Conservation (phyloP, 2,888 invertebrate species). For the Drosophila meridiana region DNA sequence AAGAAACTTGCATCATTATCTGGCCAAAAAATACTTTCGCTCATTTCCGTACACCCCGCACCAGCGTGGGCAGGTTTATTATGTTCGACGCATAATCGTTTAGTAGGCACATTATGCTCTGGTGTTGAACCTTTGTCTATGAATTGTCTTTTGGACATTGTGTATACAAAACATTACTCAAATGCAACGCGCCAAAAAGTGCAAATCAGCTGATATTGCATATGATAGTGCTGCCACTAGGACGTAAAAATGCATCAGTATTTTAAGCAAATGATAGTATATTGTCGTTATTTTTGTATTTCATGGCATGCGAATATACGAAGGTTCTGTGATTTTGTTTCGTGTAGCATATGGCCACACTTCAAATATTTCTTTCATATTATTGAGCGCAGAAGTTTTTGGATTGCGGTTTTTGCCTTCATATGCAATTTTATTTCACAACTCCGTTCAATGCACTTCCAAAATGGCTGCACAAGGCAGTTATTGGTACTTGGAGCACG, state of each 20-base stretch:
- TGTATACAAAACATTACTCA: conserved; percentile 18
- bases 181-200: conserved; percentile 36
- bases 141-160: conserved; percentile 43
- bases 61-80: not conserved
- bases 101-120: conserved; percentile 32
- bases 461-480: conserved; percentile 18
- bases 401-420: not conserved
- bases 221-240: conserved; percentile 6
- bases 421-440: not conserved
- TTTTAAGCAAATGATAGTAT: conserved; percentile 1
- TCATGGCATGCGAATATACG: no score
- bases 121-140: conserved; percentile 20
- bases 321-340: not conserved
- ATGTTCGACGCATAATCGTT: conserved; percentile 48
- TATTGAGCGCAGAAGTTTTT: conserved; percentile 15
- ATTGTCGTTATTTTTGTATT: not conserved
- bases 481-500: conserved; percentile 60
- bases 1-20: conserved; percentile 80
- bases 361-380: not conserved
- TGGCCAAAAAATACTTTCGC: conserved; percentile 69
- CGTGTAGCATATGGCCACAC: conserved; percentile 18
- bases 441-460: not conserved
- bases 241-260: not conserved
- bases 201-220: conserved; percentile 26
- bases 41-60: conserved; percentile 17